phyloP scores from a whole-genome alignment of 2,888 invertebrate genomes.

The Philopedon plagiatum region DNA sequence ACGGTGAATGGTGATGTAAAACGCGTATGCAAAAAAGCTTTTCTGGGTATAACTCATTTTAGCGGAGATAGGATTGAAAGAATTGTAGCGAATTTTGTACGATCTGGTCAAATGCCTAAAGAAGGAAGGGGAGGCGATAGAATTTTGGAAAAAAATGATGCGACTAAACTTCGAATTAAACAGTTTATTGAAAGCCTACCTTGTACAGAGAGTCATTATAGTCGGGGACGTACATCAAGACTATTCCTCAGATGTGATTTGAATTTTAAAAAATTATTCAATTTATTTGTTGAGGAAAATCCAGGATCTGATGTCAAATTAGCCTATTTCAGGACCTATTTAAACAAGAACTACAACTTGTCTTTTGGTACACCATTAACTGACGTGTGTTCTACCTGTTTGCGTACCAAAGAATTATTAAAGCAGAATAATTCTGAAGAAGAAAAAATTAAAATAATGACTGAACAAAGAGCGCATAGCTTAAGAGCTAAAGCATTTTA shows the following conservation, averaged over 20 bases:
- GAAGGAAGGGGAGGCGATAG: not conserved
- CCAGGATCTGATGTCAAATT: constrained; percentile 13
- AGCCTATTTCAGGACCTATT: constrained; percentile 24
- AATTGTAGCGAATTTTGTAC: not conserved
- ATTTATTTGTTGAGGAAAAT: constrained; percentile 1
- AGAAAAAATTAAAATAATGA: not conserved
- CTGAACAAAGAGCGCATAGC: not conserved
- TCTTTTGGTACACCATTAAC: constrained; percentile 29
- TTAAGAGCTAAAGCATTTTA: constrained; percentile 9
- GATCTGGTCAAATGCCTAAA: not conserved
- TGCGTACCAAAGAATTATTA: constrained; percentile 6
- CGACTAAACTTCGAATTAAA: not conserved
- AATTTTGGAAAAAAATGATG: not conserved
- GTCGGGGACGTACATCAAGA: not conserved
- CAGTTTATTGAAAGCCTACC: constrained; percentile 8
- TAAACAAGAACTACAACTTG: constrained; percentile 25
- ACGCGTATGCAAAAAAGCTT: too few relatives aligned
- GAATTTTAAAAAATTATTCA: constrained; percentile 27
- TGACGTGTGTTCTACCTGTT: constrained; percentile 24
- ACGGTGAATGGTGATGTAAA: too few relatives aligned
- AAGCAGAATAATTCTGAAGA: not conserved
- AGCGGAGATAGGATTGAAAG: not conserved
- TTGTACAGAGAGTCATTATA: constrained; percentile 6
- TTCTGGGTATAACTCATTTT: too few relatives aligned
- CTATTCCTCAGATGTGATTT: constrained; percentile 16